Conservation (phyloP, 1,140 invertebrate genomes). For the Drosophila kohkoa region DNA sequence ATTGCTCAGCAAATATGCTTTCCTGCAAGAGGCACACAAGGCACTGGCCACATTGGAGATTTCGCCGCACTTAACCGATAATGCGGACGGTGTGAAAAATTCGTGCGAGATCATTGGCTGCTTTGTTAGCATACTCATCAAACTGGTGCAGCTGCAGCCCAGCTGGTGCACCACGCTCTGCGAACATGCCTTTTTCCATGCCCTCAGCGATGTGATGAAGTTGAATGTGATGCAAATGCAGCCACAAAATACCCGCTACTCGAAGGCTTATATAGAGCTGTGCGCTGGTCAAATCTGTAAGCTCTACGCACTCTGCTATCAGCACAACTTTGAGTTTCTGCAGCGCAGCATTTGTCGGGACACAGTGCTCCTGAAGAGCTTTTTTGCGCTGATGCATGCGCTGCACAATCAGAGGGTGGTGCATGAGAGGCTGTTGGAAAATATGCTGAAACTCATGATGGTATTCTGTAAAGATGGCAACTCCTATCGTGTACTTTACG, state of each 20-base stretch:
- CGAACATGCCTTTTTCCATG: slow-evolving; percentile 50
- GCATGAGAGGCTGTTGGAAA: slow-evolving; percentile 24
- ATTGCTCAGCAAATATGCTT: slow-evolving; percentile 51
- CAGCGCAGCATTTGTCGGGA: slow-evolving; percentile 74
- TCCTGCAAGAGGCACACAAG: slow-evolving; percentile 36
- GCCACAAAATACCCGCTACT: neutral
- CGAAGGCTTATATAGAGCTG: slow-evolving; percentile 31
- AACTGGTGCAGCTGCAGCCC: slow-evolving; percentile 28
- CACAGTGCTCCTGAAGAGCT: slow-evolving; percentile 43
- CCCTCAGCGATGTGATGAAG: slow-evolving; percentile 67
- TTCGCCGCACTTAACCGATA: neutral
- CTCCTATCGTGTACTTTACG: slow-evolving; percentile 46
- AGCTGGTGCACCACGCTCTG: slow-evolving; percentile 50
- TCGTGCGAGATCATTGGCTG: slow-evolving; percentile 64
- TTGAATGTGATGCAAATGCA: neutral
- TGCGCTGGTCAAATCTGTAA: slow-evolving; percentile 57
- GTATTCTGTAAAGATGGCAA: slow-evolving; percentile 65
- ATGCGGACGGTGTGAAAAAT: neutral
- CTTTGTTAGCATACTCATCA: slow-evolving; percentile 57
- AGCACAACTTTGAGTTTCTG: slow-evolving; percentile 54
- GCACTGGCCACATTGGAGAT: slow-evolving; percentile 26
- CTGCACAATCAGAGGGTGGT: slow-evolving; percentile 19
- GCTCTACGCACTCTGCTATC: slow-evolving; percentile 61
- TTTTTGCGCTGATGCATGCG: slow-evolving; percentile 24
- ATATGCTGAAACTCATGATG: slow-evolving; percentile 61